Conservation (phyloP, 2,888 invertebrate genomes). For the Mimachlamys varia region DNA sequence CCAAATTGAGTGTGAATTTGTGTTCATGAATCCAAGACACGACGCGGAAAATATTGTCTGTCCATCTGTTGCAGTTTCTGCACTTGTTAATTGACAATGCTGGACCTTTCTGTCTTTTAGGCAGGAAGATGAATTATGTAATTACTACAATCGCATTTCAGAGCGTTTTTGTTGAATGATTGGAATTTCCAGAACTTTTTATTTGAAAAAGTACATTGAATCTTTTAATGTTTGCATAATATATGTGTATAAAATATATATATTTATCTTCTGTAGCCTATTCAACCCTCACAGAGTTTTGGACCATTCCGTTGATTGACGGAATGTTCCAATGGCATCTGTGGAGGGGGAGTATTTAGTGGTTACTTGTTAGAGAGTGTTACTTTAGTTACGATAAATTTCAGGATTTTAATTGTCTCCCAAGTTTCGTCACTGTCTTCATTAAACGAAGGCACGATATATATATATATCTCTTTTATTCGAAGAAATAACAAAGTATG, state of each 20-base stretch:
- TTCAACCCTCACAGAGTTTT: neutral
- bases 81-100: neutral
- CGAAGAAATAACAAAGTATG: neutral
- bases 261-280: neutral
- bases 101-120: neutral
- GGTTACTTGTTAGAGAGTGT: conserved; percentile 14
- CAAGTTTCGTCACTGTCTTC: neutral
- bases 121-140: neutral
- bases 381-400: neutral
- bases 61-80: neutral
- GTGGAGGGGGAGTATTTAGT: neutral
- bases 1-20: neutral
- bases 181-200: neutral
- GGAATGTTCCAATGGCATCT: neutral
- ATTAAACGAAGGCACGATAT: neutral
- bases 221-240: conserved; percentile 17
- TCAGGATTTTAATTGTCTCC: neutral
- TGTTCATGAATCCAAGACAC: neutral
- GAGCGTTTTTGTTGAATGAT: neutral
- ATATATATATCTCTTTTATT: neutral
- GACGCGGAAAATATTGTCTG: neutral
- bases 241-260: conserved; percentile 16
- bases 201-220: neutral
- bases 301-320: neutral
- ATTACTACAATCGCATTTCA: neutral